Percentiles rank a stretch among this genome's conserved stretches.
Conservation (phyloP, 53 echinoderm and acorn worm genomes). For the Pentamera pediparva region DNA sequence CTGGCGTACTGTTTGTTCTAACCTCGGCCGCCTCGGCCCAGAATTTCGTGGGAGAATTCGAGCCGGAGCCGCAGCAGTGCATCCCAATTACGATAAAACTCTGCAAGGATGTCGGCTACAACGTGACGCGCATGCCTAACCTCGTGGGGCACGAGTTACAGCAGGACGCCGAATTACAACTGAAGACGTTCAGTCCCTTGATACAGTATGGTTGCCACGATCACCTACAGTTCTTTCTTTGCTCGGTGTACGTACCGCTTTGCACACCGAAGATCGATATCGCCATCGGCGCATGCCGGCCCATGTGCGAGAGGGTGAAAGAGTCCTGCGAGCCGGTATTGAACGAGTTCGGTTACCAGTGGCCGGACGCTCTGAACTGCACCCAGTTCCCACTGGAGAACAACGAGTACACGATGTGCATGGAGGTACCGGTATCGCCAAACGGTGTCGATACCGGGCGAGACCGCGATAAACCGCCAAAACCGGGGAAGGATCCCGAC, state of each 20-base stretch:
- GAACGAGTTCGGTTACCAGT: conserved; percentile 88
- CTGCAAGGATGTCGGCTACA: conserved; percentile 85
- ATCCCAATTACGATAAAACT: conserved; percentile 78
- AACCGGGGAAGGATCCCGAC: conserved; percentile 12
- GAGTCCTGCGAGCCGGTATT: conserved; percentile 83
- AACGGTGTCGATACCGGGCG: conserved; percentile 23
- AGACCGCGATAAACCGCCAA: conserved; percentile 27
- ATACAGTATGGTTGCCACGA: conserved; percentile 91
- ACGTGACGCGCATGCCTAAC: conserved; percentile 94
- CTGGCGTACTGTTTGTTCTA: neutral
- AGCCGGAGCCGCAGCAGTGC: conserved; percentile 82
- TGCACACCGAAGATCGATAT: conserved; percentile 87
- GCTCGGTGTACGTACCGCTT: conserved; percentile 89
- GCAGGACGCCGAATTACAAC: conserved; percentile 81
- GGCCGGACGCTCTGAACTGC: conserved; percentile 88
- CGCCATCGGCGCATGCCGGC: conserved; percentile 85
- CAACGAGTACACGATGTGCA: conserved; percentile 72
- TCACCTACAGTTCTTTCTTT: conserved; percentile 80
- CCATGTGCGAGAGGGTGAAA: conserved; percentile 90
- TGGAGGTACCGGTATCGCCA: conserved; percentile 63
- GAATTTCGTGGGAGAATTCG: conserved; percentile 74
- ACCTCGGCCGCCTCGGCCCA: conserved; percentile 5
- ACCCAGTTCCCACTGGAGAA: conserved; percentile 73
- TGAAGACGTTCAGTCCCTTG: conserved; percentile 93
- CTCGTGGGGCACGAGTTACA: conserved; percentile 92